phyloP scores from a whole-genome alignment of 2,888 invertebrate species.

The Cancer borealis region DNA sequence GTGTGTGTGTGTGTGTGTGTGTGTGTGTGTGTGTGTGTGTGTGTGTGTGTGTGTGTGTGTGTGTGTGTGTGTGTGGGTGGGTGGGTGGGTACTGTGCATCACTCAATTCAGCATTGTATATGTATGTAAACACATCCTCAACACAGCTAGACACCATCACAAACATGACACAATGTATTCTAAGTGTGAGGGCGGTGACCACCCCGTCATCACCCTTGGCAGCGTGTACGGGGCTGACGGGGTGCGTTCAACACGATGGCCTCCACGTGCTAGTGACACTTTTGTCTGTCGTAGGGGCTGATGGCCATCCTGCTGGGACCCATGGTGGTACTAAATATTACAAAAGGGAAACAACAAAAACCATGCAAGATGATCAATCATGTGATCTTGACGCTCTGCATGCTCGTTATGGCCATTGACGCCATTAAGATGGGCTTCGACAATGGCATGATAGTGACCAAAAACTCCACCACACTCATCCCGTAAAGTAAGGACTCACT shows the following conservation, averaged over 20 bases:
- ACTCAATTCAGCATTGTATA: not conserved
- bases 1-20: too few species aligned
- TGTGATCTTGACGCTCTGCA: conserved; percentile 60
- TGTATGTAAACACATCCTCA: not conserved
- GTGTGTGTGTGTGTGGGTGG: too few species aligned
- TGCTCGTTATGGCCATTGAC: conserved; percentile 68
- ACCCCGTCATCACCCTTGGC: not conserved
- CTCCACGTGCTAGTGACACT: conserved; percentile 9
- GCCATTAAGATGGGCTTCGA: conserved; percentile 73
- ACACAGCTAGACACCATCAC: not conserved
- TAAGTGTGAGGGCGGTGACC: not conserved
- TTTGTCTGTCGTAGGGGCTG: conserved; percentile 72
- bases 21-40: too few species aligned
- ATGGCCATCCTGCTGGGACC: conserved; percentile 59
- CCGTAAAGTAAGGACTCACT: conserved; percentile 50
- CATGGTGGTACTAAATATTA: conserved; percentile 66
- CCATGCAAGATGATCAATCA: conserved; percentile 62
- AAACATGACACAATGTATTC: not conserved
- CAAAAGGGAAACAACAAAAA: conserved; percentile 34
- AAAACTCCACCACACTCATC: conserved; percentile 54
- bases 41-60: not conserved
- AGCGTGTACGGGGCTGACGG: not conserved
- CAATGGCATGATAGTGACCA: conserved; percentile 53
- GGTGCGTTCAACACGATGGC: not conserved
- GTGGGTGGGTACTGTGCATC: not conserved